These are phyloP conservation scores for Eledone cirrhosa DNA, from an alignment of 2,888 invertebrate species.

Conservation along the genomic window DNA sequence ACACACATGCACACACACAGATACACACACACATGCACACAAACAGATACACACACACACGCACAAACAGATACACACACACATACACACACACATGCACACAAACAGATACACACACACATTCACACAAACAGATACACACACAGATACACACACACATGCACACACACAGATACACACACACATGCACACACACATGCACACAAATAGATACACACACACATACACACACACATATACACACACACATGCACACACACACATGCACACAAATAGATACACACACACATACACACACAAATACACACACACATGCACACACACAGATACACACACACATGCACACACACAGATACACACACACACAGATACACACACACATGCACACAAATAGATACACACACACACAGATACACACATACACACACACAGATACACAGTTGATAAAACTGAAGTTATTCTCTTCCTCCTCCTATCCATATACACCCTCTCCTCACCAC, in stretches of 20 bases:
- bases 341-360: too few relatives aligned
- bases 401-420: too few relatives aligned
- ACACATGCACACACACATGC: background rate
- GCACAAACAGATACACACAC: background rate
- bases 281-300: background rate
- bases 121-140: background rate
- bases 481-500: too few relatives aligned
- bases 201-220: background rate
- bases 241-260: background rate
- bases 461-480: too few relatives aligned
- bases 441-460: too few relatives aligned
- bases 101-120: background rate
- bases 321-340: background rate
- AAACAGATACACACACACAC: background rate
- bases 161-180: background rate
- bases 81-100: background rate
- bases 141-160: background rate
- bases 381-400: too few relatives aligned
- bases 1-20: background rate
- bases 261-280: background rate
- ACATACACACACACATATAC: constrained; percentile 23
- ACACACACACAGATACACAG: too few relatives aligned
- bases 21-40: background rate
- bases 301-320: background rate
- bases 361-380: too few relatives aligned